These are phyloP conservation scores for Pterocles orientalis DNA, from an alignment of 2,113 vertebrate species.

Conservation along the genomic window DNA sequence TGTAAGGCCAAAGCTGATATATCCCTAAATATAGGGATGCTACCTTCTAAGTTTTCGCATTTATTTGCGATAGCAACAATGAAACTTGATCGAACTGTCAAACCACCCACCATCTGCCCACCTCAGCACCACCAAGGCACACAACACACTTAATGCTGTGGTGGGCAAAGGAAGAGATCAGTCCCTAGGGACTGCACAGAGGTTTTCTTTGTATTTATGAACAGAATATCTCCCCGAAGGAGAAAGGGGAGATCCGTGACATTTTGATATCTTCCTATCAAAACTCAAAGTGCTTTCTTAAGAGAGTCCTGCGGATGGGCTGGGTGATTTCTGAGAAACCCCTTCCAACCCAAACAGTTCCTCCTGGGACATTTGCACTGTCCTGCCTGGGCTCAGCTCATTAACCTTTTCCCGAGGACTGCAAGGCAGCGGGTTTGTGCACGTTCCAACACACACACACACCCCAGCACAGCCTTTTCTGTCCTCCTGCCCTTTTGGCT, in stretches of 20 bases:
- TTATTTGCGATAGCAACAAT: neutral
- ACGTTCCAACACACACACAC: neutral
- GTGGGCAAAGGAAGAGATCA: neutral
- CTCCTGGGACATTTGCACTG: neutral
- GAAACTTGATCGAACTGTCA: neutral
- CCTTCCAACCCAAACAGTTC: slow-evolving; percentile 3
- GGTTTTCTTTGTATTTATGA: neutral
- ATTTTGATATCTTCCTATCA: neutral
- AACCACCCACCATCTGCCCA: neutral
- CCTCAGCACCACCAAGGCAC: neutral
- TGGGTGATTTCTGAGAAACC: neutral
- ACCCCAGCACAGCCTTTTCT: neutral
- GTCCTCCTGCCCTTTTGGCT: slow-evolving; percentile 4
- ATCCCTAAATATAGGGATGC: neutral
- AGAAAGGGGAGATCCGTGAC: neutral
- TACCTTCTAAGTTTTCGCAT: neutral
- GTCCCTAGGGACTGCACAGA: neutral
- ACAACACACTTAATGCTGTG: too few species aligned
- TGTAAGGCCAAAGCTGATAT: neutral
- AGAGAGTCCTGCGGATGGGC: neutral
- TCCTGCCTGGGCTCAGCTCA: neutral
- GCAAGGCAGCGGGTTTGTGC: neutral
- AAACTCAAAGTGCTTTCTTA: neutral
- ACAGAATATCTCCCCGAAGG: neutral
- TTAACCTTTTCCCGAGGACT: neutral